phyloP scores from a whole-genome alignment of 2,888 invertebrate species.

The Matsumyia berberina region DNA sequence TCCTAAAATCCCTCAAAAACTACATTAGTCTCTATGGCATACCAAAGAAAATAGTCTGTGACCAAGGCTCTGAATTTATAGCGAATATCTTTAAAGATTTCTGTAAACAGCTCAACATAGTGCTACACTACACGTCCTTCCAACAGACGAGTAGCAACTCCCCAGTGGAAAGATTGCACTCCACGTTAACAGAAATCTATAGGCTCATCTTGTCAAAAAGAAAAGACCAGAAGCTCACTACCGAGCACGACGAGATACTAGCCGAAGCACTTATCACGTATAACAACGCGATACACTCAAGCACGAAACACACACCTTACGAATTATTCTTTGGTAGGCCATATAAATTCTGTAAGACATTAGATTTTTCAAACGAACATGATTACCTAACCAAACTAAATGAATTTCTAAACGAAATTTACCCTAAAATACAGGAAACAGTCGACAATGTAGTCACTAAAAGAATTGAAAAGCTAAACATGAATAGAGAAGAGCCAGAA shows the following conservation, averaged over 20 bases:
- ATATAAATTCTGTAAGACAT: conserved; percentile 29
- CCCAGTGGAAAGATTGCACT: no score
- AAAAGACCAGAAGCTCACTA: conserved; percentile 24
- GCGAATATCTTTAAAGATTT: no score
- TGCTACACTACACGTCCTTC: no score
- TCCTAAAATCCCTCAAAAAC: no score
- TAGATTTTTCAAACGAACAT: conserved; percentile 15
- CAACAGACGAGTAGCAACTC: no score
- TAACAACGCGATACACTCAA: conserved; percentile 45
- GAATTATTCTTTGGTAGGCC: conserved; percentile 33
- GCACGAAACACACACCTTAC: conserved; percentile 47
- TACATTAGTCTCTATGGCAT: no score
- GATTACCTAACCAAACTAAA: conserved; percentile 39
- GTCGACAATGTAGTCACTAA: conserved; percentile 26
- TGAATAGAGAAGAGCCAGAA: conserved; percentile 40
- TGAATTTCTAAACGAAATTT: conserved; percentile 37
- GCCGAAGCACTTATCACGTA: conserved; percentile 44
- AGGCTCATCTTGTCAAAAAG: no score
- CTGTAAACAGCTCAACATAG: no score
- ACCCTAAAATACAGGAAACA: conserved; percentile 39
- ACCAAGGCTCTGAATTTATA: no score
- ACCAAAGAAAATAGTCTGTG: no score
- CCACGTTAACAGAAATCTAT: no score
- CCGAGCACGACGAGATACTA: conserved; percentile 51
- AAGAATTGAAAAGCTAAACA: conserved; percentile 36